Evolutionary conservation across 37 sponge, comb jelly and placozoan genomes (phyloP).

Genomic region (Ianthella basta): DNA sequence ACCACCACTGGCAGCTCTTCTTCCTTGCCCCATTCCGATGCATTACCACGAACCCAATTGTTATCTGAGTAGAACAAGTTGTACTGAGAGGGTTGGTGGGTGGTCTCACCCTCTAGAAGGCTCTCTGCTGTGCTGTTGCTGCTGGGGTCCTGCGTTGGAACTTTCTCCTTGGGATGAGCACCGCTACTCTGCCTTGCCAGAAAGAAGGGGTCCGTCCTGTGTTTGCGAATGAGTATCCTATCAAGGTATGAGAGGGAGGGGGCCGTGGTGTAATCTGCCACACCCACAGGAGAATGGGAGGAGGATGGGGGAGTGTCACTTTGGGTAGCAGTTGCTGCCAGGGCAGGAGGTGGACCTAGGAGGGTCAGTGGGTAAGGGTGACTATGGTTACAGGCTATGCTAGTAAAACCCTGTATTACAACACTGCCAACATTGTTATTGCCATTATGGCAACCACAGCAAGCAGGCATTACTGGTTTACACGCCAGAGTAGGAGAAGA

Average conservation of each 20-base stretch:
- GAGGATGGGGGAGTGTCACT: conserved; percentile 3
- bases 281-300: neutral
- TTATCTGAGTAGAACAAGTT: conserved; percentile 60
- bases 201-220: conserved; percentile 30
- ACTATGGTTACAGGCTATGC: neutral
- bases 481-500: too few relatives aligned
- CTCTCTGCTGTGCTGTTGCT: neutral
- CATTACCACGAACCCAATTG: neutral
- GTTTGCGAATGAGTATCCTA: conserved; percentile 47
- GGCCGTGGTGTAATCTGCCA: neutral
- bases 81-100: conserved; percentile 42
- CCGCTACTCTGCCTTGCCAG: neutral
- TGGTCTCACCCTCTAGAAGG: neutral
- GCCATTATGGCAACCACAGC: too few relatives aligned
- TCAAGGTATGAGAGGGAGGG: conserved; percentile 63
- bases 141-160: too few relatives aligned
- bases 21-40: too few relatives aligned
- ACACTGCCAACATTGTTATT: too few relatives aligned
- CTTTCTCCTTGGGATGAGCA: neutral
- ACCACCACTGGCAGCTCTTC: too few relatives aligned
- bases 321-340: neutral
- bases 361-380: neutral
- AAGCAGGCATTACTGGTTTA: too few relatives aligned
- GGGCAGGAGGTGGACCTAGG: neutral
- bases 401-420: too few relatives aligned